Conservation (phyloP, 2,797 vertebrate genomes). For the Nyctalus aviator region DNA sequence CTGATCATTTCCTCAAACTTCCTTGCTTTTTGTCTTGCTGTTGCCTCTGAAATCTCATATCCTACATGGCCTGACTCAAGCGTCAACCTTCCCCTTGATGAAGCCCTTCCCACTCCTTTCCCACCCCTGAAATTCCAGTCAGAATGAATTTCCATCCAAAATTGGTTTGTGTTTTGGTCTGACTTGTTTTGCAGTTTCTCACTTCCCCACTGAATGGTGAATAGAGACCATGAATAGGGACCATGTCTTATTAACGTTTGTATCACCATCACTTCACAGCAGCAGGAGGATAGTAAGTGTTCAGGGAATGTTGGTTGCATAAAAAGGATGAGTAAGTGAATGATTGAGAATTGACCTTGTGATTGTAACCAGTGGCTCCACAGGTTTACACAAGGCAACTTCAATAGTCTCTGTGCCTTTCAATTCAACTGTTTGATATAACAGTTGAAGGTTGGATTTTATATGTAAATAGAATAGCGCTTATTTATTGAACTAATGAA, state of each 20-base stretch:
- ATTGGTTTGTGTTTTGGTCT: neutral
- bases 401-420: neutral
- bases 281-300: neutral
- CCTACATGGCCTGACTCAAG: neutral
- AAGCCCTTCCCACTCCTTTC: neutral
- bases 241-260: neutral
- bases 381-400: neutral
- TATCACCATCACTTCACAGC: neutral
- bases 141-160: neutral
- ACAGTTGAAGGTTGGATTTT: neutral
- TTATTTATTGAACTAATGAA: slow-evolving; percentile 30
- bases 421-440: neutral
- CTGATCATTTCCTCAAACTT: slow-evolving; percentile 2
- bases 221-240: neutral
- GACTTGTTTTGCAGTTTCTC: neutral
- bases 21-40: neutral
- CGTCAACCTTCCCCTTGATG: neutral
- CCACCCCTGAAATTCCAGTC: neutral
- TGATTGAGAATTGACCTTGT: neutral
- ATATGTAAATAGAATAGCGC: neutral
- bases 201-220: neutral
- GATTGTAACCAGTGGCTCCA: neutral
- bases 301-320: neutral
- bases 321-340: neutral
- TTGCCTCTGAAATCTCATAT: neutral